These are phyloP conservation scores for Rhinopithecus roxellana DNA, from an alignment of 2,113 vertebrate genomes.

Conservation along the genomic window DNA sequence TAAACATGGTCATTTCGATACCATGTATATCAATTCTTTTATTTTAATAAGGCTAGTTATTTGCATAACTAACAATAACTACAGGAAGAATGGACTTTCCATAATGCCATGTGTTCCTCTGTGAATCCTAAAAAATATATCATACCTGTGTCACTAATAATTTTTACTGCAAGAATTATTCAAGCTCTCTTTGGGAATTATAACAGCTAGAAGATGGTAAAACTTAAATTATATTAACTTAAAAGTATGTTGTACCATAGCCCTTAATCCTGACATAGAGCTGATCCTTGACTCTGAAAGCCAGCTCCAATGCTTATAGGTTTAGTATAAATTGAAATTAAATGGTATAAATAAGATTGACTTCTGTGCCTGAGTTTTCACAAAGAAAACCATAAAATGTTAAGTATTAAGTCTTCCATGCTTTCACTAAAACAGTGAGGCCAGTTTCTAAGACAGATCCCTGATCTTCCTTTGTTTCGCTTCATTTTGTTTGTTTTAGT, in stretches of 20 bases:
- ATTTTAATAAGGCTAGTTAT: background rate
- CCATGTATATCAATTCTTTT: background rate
- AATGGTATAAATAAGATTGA: background rate
- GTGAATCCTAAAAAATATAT: background rate
- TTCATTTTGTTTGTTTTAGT: background rate
- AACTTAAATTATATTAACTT: background rate
- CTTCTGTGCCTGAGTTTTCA: background rate
- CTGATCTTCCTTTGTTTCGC: background rate
- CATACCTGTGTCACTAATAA: background rate
- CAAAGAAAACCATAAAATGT: background rate
- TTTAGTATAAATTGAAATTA: background rate
- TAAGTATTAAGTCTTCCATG: background rate
- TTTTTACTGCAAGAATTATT: constrained; percentile 25
- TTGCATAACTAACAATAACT: background rate
- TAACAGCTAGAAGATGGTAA: background rate
- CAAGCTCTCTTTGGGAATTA: background rate
- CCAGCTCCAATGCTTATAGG: background rate
- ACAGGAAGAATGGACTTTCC: background rate
- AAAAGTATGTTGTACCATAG: background rate
- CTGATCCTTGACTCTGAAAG: constrained; percentile 2
- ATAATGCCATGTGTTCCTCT: background rate
- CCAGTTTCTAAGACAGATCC: background rate
- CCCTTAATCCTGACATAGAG: background rate
- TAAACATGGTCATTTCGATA: background rate
- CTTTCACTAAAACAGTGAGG: background rate